Evolutionary conservation across 2,888 invertebrate genomes (phyloP), one percentile per base, ranked within the genome.

Genomic region (Drosophila cracens): DNA sequence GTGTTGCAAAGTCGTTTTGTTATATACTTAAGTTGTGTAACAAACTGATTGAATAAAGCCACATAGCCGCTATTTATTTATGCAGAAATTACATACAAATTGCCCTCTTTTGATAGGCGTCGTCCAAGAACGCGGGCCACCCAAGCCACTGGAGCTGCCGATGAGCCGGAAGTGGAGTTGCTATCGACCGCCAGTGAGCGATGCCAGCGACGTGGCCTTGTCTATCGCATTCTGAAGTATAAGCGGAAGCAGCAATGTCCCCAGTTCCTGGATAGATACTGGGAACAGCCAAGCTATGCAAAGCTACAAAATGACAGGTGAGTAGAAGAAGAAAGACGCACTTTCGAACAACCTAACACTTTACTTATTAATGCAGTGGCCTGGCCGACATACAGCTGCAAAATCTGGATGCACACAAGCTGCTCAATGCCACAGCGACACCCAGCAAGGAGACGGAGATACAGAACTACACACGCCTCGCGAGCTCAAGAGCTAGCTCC

Each of bases 401-500:
- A 92, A 94, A 94, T 85, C 92, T 95, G 59, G 95, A 95, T 90
- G 95, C 94, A 93, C 83, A 94, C 93, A 75, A 92, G 94, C 86
- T 92, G 61, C 81, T 94, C 53, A 92, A 92, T 72, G 92, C 93
- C 40, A 71, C 68, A 70, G 89, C 92, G 57, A 81, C 79, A 27
- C 63, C 81, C 46, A 84, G 92, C 83, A 83, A 91, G 91, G 81
- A 93, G 73, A 90, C 92, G 27, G 89, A 88, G 25, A 74, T 91
- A 56, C 89, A 87, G 48, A 82, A 75, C 38, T 71, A 82, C 27
- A 57, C 78, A 5, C 82, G 82, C 56, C 69, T 81, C 64, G 54
- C 70, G 49, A 94, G 94, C 46, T 95, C 95, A 34, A 94, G 95
- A 36, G 95, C 94, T n/a, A 95, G 95, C 83, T 93, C 93, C 31